Percentiles rank a stretch among this genome's conserved stretches.
Evolutionary conservation across 92 coral and sea anemone species (phyloP).

Genomic region (Palythoa grandiflora): DNA sequence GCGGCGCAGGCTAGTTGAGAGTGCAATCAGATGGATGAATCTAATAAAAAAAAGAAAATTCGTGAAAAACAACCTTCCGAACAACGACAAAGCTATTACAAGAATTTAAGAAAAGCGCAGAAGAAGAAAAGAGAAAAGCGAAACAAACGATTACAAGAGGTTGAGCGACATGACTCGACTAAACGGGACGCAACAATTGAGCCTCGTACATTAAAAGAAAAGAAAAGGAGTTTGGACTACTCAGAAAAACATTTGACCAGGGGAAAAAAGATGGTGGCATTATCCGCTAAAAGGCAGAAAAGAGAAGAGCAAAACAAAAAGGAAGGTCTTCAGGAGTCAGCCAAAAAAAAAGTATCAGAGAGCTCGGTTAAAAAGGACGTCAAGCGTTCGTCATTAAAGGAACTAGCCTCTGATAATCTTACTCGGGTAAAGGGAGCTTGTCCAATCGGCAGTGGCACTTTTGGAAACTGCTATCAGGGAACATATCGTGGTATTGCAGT

Average conservation of each 20-base stretch:
- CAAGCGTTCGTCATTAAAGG: conserved; percentile 27
- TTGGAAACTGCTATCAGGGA: neutral
- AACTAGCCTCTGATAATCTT: conserved; percentile 19
- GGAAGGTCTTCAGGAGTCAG: conserved; percentile 21
- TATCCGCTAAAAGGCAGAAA: conserved; percentile 13
- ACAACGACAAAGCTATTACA: neutral
- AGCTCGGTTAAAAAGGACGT: conserved; percentile 23
- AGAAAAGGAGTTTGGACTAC: too few species aligned
- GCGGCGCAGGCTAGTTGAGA: too few species aligned
- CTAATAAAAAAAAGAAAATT: conserved; percentile 7
- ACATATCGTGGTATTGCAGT: conserved; percentile 57
- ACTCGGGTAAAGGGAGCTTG: conserved; percentile 32
- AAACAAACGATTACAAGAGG: conserved; percentile 10
- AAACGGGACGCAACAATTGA: too few species aligned
- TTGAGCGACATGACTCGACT: too few species aligned
- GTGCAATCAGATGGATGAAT: neutral
- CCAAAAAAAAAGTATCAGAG: conserved; percentile 11
- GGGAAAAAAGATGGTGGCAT: conserved; percentile 21
- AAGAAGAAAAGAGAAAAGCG: neutral
- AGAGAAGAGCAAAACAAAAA: conserved; percentile 1
- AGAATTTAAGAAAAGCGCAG: conserved; percentile 21
- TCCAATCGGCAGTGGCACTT: conserved; percentile 61
- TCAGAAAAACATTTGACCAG: conserved; percentile 6
- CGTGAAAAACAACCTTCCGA: neutral
- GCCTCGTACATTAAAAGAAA: too few species aligned